phyloP scores from a whole-genome alignment of 1,140 invertebrate species.

The Drosophila subobscura region DNA sequence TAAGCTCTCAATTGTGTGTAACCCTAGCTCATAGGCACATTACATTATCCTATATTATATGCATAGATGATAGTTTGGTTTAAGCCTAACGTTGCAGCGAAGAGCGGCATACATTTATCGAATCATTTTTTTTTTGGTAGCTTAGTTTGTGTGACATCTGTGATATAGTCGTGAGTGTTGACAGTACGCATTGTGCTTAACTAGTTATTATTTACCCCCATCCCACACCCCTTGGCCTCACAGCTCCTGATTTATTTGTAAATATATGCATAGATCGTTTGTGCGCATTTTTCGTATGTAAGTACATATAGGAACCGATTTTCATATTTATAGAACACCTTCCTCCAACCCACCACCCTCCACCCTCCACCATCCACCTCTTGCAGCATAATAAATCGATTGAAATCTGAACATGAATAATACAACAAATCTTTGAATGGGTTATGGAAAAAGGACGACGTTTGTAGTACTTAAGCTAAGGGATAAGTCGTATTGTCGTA shows the following conservation, averaged over 20 bases:
- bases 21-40: too few species aligned
- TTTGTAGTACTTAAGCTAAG: too few species aligned
- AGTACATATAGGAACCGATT: constrained; percentile 41
- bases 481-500: too few species aligned
- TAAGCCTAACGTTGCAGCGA: too few species aligned
- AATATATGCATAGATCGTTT: constrained; percentile 9
- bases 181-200: constrained; percentile 46
- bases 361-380: too few species aligned
- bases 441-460: background rate
- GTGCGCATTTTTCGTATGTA: constrained; percentile 9
- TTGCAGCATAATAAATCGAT: constrained; percentile 32
- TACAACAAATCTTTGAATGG: background rate
- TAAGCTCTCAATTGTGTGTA: too few species aligned
- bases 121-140: constrained; percentile 41
- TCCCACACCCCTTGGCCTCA: background rate
- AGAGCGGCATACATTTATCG: too few species aligned
- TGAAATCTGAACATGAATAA: constrained; percentile 19
- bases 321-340: constrained; percentile 45
- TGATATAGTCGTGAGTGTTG: constrained; percentile 68
- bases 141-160: constrained; percentile 55
- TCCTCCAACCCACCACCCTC: background rate
- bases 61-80: background rate
- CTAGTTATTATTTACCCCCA: constrained; percentile 49
- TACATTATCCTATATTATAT: too few species aligned
- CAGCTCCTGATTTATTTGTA: constrained; percentile 4